Base-by-base conservation (phyloP, 2,888 invertebrate genomes). In the Leptarthrus brevirostris region DNA sequence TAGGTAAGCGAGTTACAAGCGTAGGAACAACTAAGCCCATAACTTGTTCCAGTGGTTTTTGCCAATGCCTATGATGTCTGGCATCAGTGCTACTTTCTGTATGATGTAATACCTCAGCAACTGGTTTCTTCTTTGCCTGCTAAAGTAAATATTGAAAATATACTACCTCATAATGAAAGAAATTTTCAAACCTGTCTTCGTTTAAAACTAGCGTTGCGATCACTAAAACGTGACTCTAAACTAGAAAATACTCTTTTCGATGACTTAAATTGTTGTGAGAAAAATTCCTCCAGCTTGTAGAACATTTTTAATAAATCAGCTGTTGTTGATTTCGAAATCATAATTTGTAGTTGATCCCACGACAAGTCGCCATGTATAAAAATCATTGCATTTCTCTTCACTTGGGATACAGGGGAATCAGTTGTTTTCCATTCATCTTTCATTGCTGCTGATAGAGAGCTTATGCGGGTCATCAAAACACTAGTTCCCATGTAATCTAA, bases 401-500 rank as follows among this genome's bases (percentile, higher is more conserved):
- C 79, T 53, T 72, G 77, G 30, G 76, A 76, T 4, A 76, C 74
- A 8, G 79, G 76, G 0, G 80, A 77, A 74, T 83, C 81, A 0
- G 82, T 80, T 0, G 84, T 89, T 80, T 92, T 90, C 97, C 96
- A 97, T 84, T 96, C 94, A 85, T 97, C 97, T 75, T 91, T 87
- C 76, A 96, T 87, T 73, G 91, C 91, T 0, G 94, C 92, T 69
- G 90, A 91, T 77, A 96, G 89, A 12, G 90, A 89, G 78, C 94
- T 95, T 56, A 97, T 93, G 64, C 97, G 88, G 8, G 93, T 93
- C 92, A 98, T 94, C 75, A 98, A 86, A 74, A 96, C 96, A 44
- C 95, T 92, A n/a, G 97, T 94, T 76, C 97, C 97, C 98, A 98
- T 98, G 87, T 98, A 98, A 87, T 98, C 98, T 74, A 98, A 87